Percentiles rank a stretch among this genome's conserved stretches.
phyloP scores from a whole-genome alignment of 2,797 vertebrate species.

The Tenualosa ilisha region DNA sequence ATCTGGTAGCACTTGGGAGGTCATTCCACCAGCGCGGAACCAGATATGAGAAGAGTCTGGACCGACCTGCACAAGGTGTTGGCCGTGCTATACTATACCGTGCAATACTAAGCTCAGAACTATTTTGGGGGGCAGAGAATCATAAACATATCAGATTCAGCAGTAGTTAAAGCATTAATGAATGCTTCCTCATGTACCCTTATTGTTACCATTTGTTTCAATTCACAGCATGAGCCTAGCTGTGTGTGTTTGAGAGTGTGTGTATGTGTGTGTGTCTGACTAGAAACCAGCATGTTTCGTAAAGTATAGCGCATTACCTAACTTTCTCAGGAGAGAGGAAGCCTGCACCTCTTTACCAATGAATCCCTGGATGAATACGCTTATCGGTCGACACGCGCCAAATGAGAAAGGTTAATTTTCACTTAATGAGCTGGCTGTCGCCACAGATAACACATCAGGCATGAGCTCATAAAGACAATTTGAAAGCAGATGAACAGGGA shows the following conservation, averaged over 20 bases:
- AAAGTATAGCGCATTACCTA: neutral
- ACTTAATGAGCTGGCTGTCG: constrained; percentile 54
- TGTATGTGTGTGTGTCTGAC: neutral
- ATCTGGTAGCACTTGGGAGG: too few species aligned
- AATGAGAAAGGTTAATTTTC: constrained; percentile 32
- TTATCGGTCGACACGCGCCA: neutral
- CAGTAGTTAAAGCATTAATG: too few species aligned
- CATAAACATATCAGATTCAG: too few species aligned
- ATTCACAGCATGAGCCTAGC: neutral
- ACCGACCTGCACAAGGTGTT: too few species aligned
- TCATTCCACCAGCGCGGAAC: too few species aligned
- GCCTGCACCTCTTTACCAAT: neutral
- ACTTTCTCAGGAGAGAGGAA: neutral
- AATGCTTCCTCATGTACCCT: too few species aligned
- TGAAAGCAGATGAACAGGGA: constrained; percentile 10
- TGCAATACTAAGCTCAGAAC: too few species aligned
- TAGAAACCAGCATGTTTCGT: neutral
- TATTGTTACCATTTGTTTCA: neutral
- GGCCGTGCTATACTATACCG: too few species aligned
- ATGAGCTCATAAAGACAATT: constrained; percentile 54
- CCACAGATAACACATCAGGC: constrained; percentile 58
- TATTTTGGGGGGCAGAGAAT: too few species aligned
- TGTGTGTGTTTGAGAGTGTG: neutral
- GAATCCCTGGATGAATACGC: neutral
- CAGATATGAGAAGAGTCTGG: too few species aligned